Base-by-base conservation (phyloP, 2,113 vertebrate genomes). In the Lamprologus sp. region DNA sequence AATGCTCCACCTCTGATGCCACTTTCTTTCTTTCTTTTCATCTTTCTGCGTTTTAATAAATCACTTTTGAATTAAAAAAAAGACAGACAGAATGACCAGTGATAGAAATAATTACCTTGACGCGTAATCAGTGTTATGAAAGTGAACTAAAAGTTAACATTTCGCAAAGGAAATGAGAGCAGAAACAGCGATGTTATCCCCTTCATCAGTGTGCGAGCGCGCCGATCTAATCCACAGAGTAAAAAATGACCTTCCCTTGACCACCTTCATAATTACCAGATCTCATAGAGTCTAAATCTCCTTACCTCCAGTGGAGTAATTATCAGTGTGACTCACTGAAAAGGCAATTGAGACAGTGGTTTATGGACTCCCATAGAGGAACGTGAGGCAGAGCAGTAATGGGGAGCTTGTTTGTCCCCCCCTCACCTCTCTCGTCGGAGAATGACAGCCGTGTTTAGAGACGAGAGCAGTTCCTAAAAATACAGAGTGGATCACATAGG, bases 311-410 rank as follows among this genome's bases (percentile, higher is more conserved):
- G 90, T 91, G 92, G 81, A 92, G 94, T 95, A 94, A 96, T 96
- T 96, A 96, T 95, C 91, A 88, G 90, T 75, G 93, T 92, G 93
- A 93, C 90, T 94, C 93, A 91, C 85, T 96, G 95, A 94, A 94
- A 93, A 93, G 93, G 90, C 93, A 93, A 94, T 94, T 91, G 93
- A 92, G 92, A 94, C 91, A 47, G 90, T 73, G 92, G 79, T 94
- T 94, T 93, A 95, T 93, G 92, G 91, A 93, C 93, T 96, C 91
- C 92, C 89, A 73, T 63, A 63, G 90, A 80, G 83, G 88, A 82
- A 93, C 91, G 91, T 94, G 95, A 92, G 91, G 83, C 92, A 87
- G 92, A 93, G 87, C 92, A 89, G 87, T 92, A 95, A 93, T 92
- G 81, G 79, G 91, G 35, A 87, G 68, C 83, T 88, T 94, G 92